Base-by-base conservation (phyloP, 2,797 vertebrate genomes). In the Rachycentron canadum region DNA sequence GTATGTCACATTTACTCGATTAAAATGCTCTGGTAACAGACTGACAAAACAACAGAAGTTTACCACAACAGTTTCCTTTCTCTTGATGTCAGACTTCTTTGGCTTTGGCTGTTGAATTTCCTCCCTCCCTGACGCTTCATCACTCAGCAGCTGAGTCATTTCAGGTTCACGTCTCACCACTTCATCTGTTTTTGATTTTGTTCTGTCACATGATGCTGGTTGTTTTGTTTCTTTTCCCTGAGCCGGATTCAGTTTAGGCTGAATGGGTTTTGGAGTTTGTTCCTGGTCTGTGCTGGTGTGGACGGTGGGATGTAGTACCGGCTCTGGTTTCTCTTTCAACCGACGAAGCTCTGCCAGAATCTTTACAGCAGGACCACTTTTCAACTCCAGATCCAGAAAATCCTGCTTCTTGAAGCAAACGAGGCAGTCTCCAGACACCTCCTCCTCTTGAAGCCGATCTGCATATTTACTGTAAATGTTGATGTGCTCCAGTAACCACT, bases 331-430 rank as follows among this genome's bases (percentile, higher is more conserved):
- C 0, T 45, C 63, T 5, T 67, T 78, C 19, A 87, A 11, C 1
- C 32, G 1, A 3, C 10, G 0, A 0, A 89, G 62, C 9, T 21
- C 64, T 68, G 28, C 17, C 21, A 85, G 50, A 67, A 91, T 89
- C 71, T 36, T 88, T 2, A 82, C 65, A 61, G 81, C 77, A 14
- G 90, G 90, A 38, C 88, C 88, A 4, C 17, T 43, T 78, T 87
- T 88, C 9, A 91, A 10, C 0, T 7, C 49, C 4, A 91, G 21
- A n/a, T 86, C 87, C n/a, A 73, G 10, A 17, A 90, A 40, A 58
- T 91, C 90, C 1, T 90, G 80, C 55, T 86, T 91, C 16, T 13
- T 63, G 61, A 89, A 90, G 59, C 74, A 89, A 68, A 88, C 78
- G 3, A 91, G 71, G 7, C 85, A 90, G 14, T 86, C 81, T 28